Evolutionary conservation across 2,888 invertebrate genomes (phyloP), one percentile per base, ranked within the genome.

Genomic region (Thymelicus lineola): DNA sequence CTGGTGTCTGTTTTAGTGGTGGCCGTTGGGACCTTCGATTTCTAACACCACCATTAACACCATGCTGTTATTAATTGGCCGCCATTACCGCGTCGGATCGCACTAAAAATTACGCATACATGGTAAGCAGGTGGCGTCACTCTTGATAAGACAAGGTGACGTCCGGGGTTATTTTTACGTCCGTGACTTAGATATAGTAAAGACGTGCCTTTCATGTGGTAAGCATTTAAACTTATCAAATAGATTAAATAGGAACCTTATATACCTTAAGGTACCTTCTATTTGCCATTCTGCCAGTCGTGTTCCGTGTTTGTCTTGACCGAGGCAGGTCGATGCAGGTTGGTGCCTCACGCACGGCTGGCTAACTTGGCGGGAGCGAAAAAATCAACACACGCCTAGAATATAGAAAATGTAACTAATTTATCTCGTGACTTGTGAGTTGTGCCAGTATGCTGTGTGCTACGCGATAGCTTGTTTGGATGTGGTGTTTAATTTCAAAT

Each of bases 371-470:
- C 71, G 81, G 81, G 77, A 82, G 82, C 84, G 88, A 88, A 89
- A 88, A 88, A 89, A 89, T 84, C 86, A 85, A 82, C 83, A 81
- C 82, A 82, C 81, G 76, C 72, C 66, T 80, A 81, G 90, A 88
- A 90, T 90, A 87, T 85, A 74, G 77, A 89, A 82, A 79, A 86
- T 76, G 79, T 79, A 77, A 77, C 87, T 89, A 89, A 90, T 89
- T 90, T 85, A 84, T 80, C 82, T 83, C 78, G 77, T 76, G 80
- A 77, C 80, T 83, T 77, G 77, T 76, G 80, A 77, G 80, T 83
- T 77, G 77, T 81, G 76, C 75, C 67, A 66, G 63, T 65, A 36
- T 12, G 57, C n/a, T 42, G 9, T 55, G 7, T 53, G 42, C n/a
- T 64, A 7, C 14, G 28, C 14, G 14, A 15, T 15, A 12, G 48